Base-by-base conservation (phyloP, 2,113 vertebrate species). In the Sphyrna mokarran region DNA sequence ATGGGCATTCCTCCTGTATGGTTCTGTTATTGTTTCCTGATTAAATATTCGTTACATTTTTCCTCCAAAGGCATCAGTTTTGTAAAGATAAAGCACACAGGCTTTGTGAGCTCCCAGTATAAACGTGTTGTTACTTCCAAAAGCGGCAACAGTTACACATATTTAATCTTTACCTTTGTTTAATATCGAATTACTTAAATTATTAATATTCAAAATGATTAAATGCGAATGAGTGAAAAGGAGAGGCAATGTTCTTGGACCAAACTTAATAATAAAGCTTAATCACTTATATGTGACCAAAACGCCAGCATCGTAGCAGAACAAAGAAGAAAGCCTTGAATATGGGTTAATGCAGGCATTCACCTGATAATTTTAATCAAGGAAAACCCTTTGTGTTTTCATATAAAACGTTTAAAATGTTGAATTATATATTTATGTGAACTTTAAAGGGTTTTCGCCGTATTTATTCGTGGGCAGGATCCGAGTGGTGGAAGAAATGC, bases 11-110 rank as follows among this genome's bases (percentile, higher is more conserved):
- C 29, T 61, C 61, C 48, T 86, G 2, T 29, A 61, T 61, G 54
- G 10, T 16, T 54, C 97, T 97, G 97, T 97, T 98, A 97, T 98
- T 98, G 98, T 98, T 98, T 97, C 97, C 96, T 96, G 98, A 98
- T 98, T 98, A 98, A 98, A 98, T 98, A 96, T 97, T 97, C 96
- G 96, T 96, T 96, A 96, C 96, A 97, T 97, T 97, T 97, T 95
- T 96, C 70, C 96, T 10, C 95, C 97, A 96, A 97, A 97, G 96
- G 96, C 98, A 97, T 98, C 97, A 98, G 97, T 97, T 97, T 97
- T 97, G 96, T 96, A 97, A 97, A 97, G 97, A 97, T 97, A 98
- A 98, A 98, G 98, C 97, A 97, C 96, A 96, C 96, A 48, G 97
- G 97, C 97, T 97, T 96, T 97, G 96, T 97, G 97, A 98, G 97